A percentile compares a stretch with the other conserved stretches of the same genome.
Conservation (phyloP, 2,888 invertebrate species). For the Ormyrus thymus region DNA sequence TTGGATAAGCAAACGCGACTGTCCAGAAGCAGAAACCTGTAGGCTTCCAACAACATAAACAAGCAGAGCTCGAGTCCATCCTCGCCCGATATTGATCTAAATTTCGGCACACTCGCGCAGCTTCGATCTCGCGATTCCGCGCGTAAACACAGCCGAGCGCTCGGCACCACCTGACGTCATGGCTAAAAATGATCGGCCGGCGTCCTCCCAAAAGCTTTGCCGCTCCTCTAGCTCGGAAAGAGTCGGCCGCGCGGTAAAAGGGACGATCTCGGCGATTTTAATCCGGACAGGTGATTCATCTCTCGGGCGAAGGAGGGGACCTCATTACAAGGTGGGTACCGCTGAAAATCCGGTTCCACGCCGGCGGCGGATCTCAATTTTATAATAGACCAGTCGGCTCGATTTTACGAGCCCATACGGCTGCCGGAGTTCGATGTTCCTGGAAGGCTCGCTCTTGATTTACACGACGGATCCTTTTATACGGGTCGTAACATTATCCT, state of each 20-base stretch:
- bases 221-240: slow-evolving; percentile 6
- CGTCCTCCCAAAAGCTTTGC: background rate
- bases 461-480: background rate
- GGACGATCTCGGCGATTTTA: slow-evolving; percentile 19
- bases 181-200: slow-evolving; percentile 26
- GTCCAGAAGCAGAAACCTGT: too few relatives aligned
- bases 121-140: too few relatives aligned
- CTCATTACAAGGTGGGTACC: background rate
- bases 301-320: background rate
- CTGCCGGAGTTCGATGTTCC: background rate
- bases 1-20: too few relatives aligned
- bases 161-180: slow-evolving; percentile 27
- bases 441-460: slow-evolving; percentile 4
- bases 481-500: too few relatives aligned
- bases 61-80: too few relatives aligned
- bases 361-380: slow-evolving; percentile 7
- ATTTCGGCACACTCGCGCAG: too few relatives aligned
- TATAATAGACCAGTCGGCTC: slow-evolving; percentile 24
- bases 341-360: slow-evolving; percentile 3
- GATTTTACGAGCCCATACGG: background rate
- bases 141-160: background rate
- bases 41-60: too few relatives aligned
- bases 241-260: background rate
- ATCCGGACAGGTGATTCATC: slow-evolving; percentile 17
- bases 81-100: too few relatives aligned